Conservation (phyloP, 2,113 vertebrate species). For the Sciurus niger region DNA sequence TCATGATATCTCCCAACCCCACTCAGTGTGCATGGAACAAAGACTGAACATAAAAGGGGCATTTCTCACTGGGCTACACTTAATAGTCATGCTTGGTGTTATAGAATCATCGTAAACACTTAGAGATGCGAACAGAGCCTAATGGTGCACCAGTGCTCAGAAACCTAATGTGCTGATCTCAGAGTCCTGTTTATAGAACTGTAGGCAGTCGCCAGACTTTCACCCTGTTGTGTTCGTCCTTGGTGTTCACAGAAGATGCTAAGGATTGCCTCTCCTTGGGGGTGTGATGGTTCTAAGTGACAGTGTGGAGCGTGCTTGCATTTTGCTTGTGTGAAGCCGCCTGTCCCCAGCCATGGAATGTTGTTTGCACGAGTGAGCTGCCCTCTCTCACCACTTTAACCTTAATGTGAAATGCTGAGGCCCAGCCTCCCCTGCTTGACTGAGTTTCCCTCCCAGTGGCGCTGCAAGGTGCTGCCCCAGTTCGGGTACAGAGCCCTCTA, state of each 20-base stretch:
- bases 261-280: too few species aligned
- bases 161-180: not conserved
- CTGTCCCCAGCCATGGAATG: not conserved
- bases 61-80: not conserved
- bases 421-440: too few species aligned
- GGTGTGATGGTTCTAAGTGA: not conserved
- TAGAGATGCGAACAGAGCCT: not conserved
- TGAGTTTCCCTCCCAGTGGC: not conserved
- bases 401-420: not conserved
- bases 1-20: accelerated
- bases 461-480: accelerated
- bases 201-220: not conserved
- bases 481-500: accelerated
- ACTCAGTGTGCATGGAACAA: not conserved
- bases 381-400: not conserved
- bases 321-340: not conserved
- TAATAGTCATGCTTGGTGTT: not conserved
- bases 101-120: not conserved
- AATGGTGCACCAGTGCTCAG: not conserved
- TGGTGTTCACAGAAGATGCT: not conserved
- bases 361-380: too few species aligned
- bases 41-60: not conserved
- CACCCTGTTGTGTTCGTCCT: not conserved
- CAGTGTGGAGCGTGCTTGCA: not conserved
- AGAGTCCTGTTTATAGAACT: not conserved